Evolutionary conservation across 2,113 vertebrate species (phyloP), one percentile per base, ranked within the genome.

Genomic region (Dermatemys mawii): DNA sequence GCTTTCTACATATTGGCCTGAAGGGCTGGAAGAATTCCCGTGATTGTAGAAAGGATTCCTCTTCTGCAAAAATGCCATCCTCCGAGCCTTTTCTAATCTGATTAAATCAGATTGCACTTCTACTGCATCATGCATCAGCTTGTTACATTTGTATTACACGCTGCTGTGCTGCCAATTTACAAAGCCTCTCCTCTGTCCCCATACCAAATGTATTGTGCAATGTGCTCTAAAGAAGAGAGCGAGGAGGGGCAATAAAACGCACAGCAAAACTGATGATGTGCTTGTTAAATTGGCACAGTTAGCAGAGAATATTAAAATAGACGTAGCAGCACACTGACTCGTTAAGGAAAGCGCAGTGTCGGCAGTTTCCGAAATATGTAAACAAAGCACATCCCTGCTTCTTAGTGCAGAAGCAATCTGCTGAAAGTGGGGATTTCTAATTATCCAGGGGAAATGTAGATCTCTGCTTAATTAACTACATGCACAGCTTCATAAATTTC

Each of bases 241-340:
- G 79, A 93, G 91, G 79, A 94, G 51, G 78, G 78, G 90, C 46
- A 96, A 91, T 75, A 92, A 41, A 91, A 8, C 49, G 78, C 57
- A 54, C 22, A 92, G 73, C 88, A 83, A 94, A 94, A 11, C 67
- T 81, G n/a, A 51, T 81, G 48, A 3, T 63, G n/a, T 57, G 38
- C 93, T 95, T 97, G 87, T 86, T 54, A 89, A 85, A 93, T 49
- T 94, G 89, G 76, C 49, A 91, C 85, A 95, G 92, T 93, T 88
- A 93, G 41, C 78, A 90, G 87, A 55, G 86, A 80, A 83, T 93
- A 85, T 76, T 88, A 95, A 89, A 48, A 54, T 85, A 63, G 8
- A 84, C 4, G 83, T 96, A 76, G 94, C 94, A 94, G 73, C 84
- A 83, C 4, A 11, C 73, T 24, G 27, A 83, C 49, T 93, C 89